Evolutionary conservation across 2,113 vertebrate species (phyloP).

Genomic region (Chiloscyllium plagiosum): DNA sequence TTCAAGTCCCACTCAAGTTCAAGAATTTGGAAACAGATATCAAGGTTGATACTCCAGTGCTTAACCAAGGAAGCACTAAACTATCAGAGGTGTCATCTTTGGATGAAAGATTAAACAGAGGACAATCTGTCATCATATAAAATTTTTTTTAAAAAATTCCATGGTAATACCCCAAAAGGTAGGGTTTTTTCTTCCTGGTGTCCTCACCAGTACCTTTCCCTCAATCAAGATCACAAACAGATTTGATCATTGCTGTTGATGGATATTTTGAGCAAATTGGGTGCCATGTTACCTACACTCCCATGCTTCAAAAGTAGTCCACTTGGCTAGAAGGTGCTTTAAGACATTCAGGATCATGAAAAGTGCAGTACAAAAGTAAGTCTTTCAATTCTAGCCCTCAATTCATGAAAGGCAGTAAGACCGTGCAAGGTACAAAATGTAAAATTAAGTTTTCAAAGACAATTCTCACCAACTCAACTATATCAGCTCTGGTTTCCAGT

Average conservation of each 20-base stretch:
- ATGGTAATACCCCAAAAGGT: not conserved
- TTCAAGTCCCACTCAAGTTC: not conserved
- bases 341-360: not conserved
- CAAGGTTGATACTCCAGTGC: not conserved
- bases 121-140: not conserved
- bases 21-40: not conserved
- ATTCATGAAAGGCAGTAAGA: not conserved
- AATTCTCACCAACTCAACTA: conserved; percentile 81
- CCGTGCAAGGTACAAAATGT: not conserved
- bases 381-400: too few species aligned
- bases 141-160: not conserved
- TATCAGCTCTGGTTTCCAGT: conserved; percentile 72
- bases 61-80: not conserved
- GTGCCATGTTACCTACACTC: not conserved
- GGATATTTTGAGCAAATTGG: too few species aligned
- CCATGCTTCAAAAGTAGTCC: not conserved
- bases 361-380: not conserved
- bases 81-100: too few species aligned
- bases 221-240: not conserved
- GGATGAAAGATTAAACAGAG: not conserved
- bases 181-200: not conserved
- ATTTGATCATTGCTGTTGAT: not conserved
- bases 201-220: not conserved
- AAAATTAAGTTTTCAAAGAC: not conserved
- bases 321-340: not conserved